Conservation (phyloP, 2,797 vertebrate species). For the Anguilla megastoma region DNA sequence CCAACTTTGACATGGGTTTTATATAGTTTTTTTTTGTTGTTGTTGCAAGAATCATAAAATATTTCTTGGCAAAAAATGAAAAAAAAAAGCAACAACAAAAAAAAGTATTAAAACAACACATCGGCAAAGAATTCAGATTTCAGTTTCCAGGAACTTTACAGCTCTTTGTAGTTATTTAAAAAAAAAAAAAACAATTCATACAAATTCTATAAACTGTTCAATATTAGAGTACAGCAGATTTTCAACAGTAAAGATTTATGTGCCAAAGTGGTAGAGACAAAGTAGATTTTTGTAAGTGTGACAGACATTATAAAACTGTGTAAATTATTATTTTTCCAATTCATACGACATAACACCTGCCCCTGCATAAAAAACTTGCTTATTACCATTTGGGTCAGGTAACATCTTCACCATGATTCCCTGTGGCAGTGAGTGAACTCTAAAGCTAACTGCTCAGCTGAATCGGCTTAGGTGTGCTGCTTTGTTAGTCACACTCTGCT, state of each 20-base stretch:
- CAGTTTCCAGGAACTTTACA: no score
- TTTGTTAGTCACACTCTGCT: background rate
- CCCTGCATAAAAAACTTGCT: background rate
- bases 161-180: background rate
- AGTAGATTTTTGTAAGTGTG: background rate
- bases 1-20: no score
- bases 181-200: background rate
- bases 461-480: background rate
- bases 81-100: no score
- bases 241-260: background rate
- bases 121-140: no score
- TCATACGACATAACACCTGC: background rate
- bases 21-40: no score
- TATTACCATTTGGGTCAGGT: background rate
- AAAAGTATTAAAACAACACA: no score
- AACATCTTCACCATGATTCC: slow-evolving; percentile 1
- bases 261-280: background rate
- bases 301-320: background rate
- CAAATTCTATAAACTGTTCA: background rate
- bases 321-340: background rate
- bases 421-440: background rate
- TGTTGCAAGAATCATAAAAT: no score
- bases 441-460: background rate
- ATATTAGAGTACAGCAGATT: background rate
- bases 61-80: no score